Percentiles rank a stretch among this genome's conserved stretches.
Conservation (phyloP, 2,797 vertebrate genomes). For the Brachyrhaphis roseni region DNA sequence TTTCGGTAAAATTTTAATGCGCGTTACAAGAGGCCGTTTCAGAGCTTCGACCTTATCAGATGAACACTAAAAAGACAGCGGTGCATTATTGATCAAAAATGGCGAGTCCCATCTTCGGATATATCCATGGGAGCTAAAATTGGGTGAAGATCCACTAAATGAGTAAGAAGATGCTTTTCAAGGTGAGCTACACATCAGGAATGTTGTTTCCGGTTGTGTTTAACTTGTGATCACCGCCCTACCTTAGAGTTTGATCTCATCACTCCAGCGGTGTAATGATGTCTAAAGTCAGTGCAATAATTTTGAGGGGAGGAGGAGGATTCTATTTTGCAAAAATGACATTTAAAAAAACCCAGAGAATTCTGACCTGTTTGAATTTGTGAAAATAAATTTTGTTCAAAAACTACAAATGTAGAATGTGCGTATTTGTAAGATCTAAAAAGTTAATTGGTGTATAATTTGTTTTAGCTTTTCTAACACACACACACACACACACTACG, state of each 20-base stretch:
- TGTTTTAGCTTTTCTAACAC: not conserved
- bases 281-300: not conserved
- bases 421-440: too few species aligned
- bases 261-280: slow-evolving; percentile 30
- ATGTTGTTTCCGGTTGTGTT: slow-evolving; percentile 2
- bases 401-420: too few species aligned
- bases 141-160: slow-evolving; percentile 15
- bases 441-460: not conserved
- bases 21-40: slow-evolving; percentile 33
- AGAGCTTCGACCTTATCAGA: slow-evolving; percentile 35
- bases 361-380: not conserved
- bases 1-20: slow-evolving; percentile 33
- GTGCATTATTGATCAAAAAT: slow-evolving; percentile 46
- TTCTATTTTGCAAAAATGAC: not conserved
- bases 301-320: not conserved
- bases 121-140: slow-evolving; percentile 3
- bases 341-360: not conserved
- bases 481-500: not conserved
- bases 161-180: not conserved
- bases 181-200: slow-evolving; percentile 20
- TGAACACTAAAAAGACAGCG: slow-evolving; percentile 14
- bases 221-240: not conserved
- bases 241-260: slow-evolving; percentile 41
- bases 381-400: too few species aligned
- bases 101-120: slow-evolving; percentile 16